phyloP scores from a whole-genome alignment of 2,888 invertebrate species.

The Sycophila texana region DNA sequence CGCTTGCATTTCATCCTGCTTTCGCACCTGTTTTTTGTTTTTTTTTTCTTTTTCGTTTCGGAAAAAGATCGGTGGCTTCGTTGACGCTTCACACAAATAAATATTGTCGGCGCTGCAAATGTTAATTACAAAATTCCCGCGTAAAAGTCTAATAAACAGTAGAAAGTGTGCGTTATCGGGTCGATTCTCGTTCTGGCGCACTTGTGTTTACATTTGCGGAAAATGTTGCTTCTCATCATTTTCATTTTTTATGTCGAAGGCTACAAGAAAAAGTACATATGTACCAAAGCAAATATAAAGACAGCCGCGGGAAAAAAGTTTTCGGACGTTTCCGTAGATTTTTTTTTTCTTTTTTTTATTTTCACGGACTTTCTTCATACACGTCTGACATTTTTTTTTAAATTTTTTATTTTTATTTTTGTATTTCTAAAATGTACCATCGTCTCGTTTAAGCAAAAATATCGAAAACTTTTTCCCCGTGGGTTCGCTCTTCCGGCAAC shows the following conservation, averaged over 20 bases:
- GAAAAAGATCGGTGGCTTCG: too few relatives aligned
- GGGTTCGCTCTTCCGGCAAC: background rate
- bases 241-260: conserved; percentile 15
- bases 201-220: background rate
- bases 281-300: conserved; percentile 7
- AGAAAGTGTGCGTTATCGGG: background rate
- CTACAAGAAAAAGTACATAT: background rate
- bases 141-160: background rate
- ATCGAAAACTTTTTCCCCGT: background rate
- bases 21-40: too few relatives aligned
- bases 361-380: too few relatives aligned
- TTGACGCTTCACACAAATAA: too few relatives aligned
- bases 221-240: conserved; percentile 1
- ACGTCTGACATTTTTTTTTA: background rate
- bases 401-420: too few relatives aligned
- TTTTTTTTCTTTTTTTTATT: too few relatives aligned
- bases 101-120: too few relatives aligned
- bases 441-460: conserved; percentile 13
- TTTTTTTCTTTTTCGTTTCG: too few relatives aligned
- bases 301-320: too few relatives aligned
- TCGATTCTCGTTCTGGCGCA: background rate
- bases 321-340: too few relatives aligned
- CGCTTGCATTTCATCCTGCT: too few relatives aligned
- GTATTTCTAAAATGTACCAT: background rate
- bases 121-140: too few relatives aligned